phyloP scores from a whole-genome alignment of 2,797 vertebrate genomes.

The Falco novaeseelandiae region DNA sequence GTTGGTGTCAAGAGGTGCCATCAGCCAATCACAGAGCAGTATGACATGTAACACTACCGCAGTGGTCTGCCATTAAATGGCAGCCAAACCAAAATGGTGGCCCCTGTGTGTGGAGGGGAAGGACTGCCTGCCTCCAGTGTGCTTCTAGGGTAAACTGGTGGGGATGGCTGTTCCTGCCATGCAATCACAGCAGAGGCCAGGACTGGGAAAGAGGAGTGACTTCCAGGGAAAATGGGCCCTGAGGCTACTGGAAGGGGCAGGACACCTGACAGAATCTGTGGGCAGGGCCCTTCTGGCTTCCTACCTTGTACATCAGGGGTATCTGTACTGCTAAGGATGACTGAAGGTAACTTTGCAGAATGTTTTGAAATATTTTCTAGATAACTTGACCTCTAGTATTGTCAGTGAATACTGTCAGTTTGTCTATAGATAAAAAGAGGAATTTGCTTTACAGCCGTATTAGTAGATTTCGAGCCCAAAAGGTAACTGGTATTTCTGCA shows the following conservation, averaged over 20 bases:
- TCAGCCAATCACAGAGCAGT: neutral
- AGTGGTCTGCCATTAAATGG: neutral
- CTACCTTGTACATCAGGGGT: accelerated
- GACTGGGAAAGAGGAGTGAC: neutral
- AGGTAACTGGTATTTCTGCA: neutral
- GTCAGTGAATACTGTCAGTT: neutral
- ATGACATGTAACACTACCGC: neutral
- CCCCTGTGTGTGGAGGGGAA: neutral
- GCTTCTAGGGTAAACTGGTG: neutral
- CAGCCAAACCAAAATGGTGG: neutral
- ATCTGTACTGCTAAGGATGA: neutral
- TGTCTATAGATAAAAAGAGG: neutral
- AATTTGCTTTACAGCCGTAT: neutral
- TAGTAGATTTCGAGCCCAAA: neutral
- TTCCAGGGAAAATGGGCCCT: neutral
- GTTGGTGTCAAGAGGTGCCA: neutral
- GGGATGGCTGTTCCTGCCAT: neutral
- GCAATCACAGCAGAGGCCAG: neutral
- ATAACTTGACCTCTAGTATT: neutral
- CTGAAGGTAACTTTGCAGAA: neutral
- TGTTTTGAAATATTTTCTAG: neutral
- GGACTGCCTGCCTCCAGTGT: accelerated
- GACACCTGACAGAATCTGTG: neutral
- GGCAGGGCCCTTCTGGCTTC: accelerated
- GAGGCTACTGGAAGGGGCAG: neutral